Evolutionary conservation across 2,113 vertebrate species (phyloP).

Genomic region (Ictidomys tridecemlineatus): DNA sequence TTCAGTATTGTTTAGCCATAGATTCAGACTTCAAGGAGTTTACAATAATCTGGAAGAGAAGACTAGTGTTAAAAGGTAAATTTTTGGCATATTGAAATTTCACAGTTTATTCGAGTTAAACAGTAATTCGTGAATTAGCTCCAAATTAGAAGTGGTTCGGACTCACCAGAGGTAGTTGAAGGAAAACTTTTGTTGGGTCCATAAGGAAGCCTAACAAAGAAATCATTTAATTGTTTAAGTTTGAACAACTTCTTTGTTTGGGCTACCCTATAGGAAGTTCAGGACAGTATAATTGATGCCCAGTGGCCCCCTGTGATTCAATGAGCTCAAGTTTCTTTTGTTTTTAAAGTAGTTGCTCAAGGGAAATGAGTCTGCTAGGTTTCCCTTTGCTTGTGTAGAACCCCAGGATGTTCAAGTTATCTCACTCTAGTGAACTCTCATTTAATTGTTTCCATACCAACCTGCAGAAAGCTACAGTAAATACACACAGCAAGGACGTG

Average conservation of each 20-base stretch:
- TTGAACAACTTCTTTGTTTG: not conserved
- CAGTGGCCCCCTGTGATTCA: not conserved
- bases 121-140: not conserved
- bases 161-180: not conserved
- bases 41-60: not conserved
- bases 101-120: not conserved
- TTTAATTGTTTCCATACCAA: not conserved
- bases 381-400: not conserved
- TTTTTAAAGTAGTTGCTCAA: not conserved
- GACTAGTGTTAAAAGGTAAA: not conserved
- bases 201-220: not conserved
- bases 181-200: not conserved
- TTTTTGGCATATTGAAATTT: not conserved
- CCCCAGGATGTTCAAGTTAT: not conserved
- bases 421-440: not conserved
- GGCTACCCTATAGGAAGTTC: not conserved
- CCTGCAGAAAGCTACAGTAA: not conserved
- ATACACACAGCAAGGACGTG: not conserved
- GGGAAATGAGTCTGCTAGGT: not conserved
- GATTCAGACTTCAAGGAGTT: not conserved
- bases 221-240: not conserved
- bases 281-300: not conserved
- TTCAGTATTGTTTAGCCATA: not conserved
- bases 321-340: not conserved
- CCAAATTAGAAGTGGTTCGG: not conserved